Base-by-base conservation (phyloP, 2,113 vertebrate genomes). In the Catharus fuscescens region DNA sequence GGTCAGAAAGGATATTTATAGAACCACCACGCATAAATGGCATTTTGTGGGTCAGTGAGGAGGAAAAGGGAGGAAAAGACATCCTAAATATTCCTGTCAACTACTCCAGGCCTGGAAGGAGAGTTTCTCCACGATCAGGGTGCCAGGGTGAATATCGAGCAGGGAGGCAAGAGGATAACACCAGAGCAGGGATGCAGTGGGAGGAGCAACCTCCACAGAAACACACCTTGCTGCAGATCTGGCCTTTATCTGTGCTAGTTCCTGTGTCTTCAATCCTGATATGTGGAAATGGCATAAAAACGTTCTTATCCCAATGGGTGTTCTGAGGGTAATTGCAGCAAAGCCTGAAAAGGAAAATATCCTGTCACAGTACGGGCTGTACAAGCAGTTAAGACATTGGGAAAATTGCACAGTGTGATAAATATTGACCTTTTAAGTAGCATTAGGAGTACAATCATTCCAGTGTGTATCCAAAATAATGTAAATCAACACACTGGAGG, bases 381-480 rank as follows among this genome's bases (percentile, higher is more conserved):
- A 59, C 31, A 72, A 69, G 80, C 57, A 78, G 50, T 91, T 84
- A 87, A 87, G 78, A 59, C 66, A 59, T 19, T 57, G 45, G 71
- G 73, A 95, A 94, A 80, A 69, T 65, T 94, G 53, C 89, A 82
- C 74, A 77, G 45, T 71, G 59, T 90, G 94, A 90, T 87, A 87
- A 92, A 95, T 93, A 95, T 81, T 95, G 93, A 95, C 54, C 84
- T 91, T 95, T 89, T 72, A 96, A 93, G 76, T 65, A 76, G 50
- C 73, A 88, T 86, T 92, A 95, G 34, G 23, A 83, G 19, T 50
- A 59, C 61, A 87, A 61, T 85, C 23, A 69, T 89, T 95, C 59
- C 66, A 87, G 50, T 72, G n/a, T 65, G 38, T 42, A 79, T 61
- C 31, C 73, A 95, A 70, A 91, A 79, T 61, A 93, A 92, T 42